Evolutionary conservation across 2,113 vertebrate genomes (phyloP), one percentile per base, ranked within the genome.

Genomic region (Paraplagusia blochii): DNA sequence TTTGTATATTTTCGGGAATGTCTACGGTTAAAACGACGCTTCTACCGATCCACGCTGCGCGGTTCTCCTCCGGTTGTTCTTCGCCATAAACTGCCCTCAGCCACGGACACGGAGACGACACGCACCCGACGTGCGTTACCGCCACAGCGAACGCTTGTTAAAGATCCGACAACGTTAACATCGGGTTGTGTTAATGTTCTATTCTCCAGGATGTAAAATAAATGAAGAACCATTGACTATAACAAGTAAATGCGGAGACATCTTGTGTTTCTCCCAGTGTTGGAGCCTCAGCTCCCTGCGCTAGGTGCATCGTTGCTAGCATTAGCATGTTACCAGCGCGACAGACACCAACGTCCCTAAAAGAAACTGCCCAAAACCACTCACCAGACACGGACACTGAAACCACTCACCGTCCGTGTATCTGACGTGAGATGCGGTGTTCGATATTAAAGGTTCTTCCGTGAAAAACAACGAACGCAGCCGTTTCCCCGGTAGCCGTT

Each of bases 241-340:
- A 66, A 59, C 57, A 63, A 40, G 53, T 9, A 52, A 42, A 38
- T 40, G 76, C 53, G 78, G 57, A 71, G 79, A 86, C 81, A 86
- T 82, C 82, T 86, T 86, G 75, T 81, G 66, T 54, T 56, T 69
- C 69, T 66, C 64, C n/a, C 8, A 52, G 63, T 57, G 53, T 29
- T 36, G 36, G 48, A 52, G 76, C 82, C 77, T 57, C 71, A 14
- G 50, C 50, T 52, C 18, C 11, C 35, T 64, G 22, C 2, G 69
- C 66, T 74, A 80, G 9, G 65, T 61, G 53, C 64, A 7, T 33
- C 9, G n/a, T 53, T 18, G 19, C 44, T 68, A 79, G 74, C 66
- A 10, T 76, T 80, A 78, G 66, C 65, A 16, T 70, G 81, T 63
- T 66, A 74, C 40, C 53, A 1, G 13, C 14, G 33, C 38, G 53